Evolutionary conservation across 2,888 invertebrate species (phyloP).

Genomic region (Tinea trinotella): DNA sequence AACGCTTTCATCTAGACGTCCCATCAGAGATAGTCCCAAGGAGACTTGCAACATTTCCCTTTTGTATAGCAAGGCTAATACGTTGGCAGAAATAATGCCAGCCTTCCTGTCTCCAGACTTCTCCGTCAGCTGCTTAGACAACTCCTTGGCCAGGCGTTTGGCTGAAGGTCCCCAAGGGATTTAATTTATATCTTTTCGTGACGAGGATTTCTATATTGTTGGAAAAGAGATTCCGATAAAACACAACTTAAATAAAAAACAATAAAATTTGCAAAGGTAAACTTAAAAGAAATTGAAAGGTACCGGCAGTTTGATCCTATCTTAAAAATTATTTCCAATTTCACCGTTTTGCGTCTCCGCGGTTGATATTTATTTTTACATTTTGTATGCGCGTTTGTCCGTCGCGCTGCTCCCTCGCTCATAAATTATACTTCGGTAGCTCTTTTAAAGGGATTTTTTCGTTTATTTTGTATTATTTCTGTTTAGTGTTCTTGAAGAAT

Average conservation of each 20-base stretch:
- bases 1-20: too few relatives aligned
- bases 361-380: slow-evolving; percentile 37
- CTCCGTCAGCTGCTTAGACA: too few relatives aligned
- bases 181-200: too few relatives aligned
- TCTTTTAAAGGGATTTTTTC: slow-evolving; percentile 61
- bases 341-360: slow-evolving; percentile 63
- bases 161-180: too few relatives aligned
- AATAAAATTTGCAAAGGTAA: slow-evolving; percentile 58
- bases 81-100: too few relatives aligned
- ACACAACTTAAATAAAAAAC: slow-evolving; percentile 28
- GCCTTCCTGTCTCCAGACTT: too few relatives aligned
- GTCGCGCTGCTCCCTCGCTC: slow-evolving; percentile 48
- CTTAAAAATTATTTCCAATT: slow-evolving; percentile 70
- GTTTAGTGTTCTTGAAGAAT: slow-evolving; percentile 68
- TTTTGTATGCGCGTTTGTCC: slow-evolving; percentile 52
- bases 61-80: too few relatives aligned
- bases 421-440: slow-evolving; percentile 74
- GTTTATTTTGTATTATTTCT: slow-evolving; percentile 52
- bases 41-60: too few relatives aligned
- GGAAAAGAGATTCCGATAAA: not conserved
- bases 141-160: too few relatives aligned
- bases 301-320: slow-evolving; percentile 63
- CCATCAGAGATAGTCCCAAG: too few relatives aligned
- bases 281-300: slow-evolving; percentile 66
- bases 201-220: too few relatives aligned